A percentile compares a stretch with the other conserved stretches of the same genome.
phyloP scores from a whole-genome alignment of 2,888 invertebrate genomes.

The Brachyopa scutellaris region DNA sequence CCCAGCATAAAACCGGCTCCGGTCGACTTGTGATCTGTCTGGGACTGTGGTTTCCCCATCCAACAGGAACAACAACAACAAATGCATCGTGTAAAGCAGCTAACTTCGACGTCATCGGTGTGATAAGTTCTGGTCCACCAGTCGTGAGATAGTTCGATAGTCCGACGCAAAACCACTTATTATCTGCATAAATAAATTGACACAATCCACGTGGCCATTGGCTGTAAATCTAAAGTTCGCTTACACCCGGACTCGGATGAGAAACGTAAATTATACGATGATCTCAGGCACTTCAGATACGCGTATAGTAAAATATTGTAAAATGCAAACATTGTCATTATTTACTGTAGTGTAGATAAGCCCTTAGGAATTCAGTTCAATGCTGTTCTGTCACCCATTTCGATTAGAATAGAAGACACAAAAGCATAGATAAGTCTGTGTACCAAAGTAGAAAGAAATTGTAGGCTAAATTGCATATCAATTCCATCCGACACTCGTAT shows the following conservation, averaged over 20 bases:
- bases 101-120: neutral
- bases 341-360: constrained; percentile 34
- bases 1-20: constrained; percentile 23
- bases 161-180: neutral
- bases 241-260: constrained; percentile 35
- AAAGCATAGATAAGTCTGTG: constrained; percentile 19
- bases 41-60: constrained; percentile 40
- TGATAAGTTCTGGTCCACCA: neutral
- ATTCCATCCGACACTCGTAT: neutral
- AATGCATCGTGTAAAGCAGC: neutral
- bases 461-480: constrained; percentile 26
- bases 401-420: constrained; percentile 25
- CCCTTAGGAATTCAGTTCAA: constrained; percentile 55
- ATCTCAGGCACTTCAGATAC: constrained; percentile 43
- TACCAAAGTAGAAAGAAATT: neutral
- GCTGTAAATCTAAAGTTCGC: constrained; percentile 33
- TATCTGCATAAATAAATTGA: neutral
- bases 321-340: constrained; percentile 21
- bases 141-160: neutral
- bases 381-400: constrained; percentile 43
- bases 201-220: constrained; percentile 12
- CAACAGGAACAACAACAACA: neutral
- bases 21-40: constrained; percentile 1
- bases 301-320: neutral
- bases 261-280: constrained; percentile 38